Base-by-base conservation (phyloP, 2,797 vertebrate genomes). In the Myiotriccus ornatus region DNA sequence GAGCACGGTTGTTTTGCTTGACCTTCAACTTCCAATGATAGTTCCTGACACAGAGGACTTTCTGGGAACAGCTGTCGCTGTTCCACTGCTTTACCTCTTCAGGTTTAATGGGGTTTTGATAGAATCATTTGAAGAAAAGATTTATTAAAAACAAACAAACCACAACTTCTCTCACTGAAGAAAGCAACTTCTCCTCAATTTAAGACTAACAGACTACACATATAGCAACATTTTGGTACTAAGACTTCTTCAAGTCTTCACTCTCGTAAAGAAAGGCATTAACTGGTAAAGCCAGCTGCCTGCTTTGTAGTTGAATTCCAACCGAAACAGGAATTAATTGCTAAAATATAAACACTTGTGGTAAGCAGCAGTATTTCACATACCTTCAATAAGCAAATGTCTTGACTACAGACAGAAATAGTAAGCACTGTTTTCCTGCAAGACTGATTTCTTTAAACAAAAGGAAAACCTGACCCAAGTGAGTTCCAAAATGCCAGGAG, bases 21-120 rank as follows among this genome's bases (percentile, higher is more conserved):
- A 91, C 90, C 95, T 96, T 90, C 77, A 57, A 12, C 84, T 84
- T 94, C 89, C 82, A 84, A 4, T 55, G 85, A 78, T 3, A 96
- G 25, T 9, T 81, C 49, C 69, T 56, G 80, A 56, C 56, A 76
- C 46, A 47, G 6, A 95, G 27, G 21, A 80, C 28, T 80, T 93
- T 21, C 70, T 35, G 53, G 83, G 68, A 91, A 64, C 77, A 96
- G 94, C 70, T 92, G 88, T 10, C 91, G 24, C 7, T 52, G 63
- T 88, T 74, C 87, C 0, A 0, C 69, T 78, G 53, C 60, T 93
- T 71, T 57, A 49, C 64, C 60, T 92, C 68, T 44, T 84, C 50
- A 71, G 47, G 34, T 83, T 88, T 83, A 83, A 64, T 39, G 13
- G 0, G 4, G 22, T 84, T 92, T 93, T 90, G 65, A 85, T 1